Evolutionary conservation across 1,140 invertebrate species (phyloP).

Genomic region (Brachionus angularis): DNA sequence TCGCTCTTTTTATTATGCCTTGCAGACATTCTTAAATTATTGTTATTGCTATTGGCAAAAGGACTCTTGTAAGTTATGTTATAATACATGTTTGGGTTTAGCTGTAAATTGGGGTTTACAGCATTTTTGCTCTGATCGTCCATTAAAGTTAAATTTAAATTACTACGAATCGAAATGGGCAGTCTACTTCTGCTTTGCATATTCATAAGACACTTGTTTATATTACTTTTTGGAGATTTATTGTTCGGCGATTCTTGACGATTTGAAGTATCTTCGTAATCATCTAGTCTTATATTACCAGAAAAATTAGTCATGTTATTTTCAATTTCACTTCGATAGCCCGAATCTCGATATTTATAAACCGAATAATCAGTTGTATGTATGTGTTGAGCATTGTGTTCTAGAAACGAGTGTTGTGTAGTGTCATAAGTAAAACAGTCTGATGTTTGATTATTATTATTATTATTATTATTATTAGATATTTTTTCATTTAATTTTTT

Average conservation of each 20-base stretch:
- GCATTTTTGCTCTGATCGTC: constrained; percentile 23
- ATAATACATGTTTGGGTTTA: not conserved
- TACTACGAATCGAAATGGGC: constrained; percentile 28
- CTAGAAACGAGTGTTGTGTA: not conserved
- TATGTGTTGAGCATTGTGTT: not conserved
- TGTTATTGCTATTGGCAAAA: not conserved
- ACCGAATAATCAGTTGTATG: constrained; percentile 2
- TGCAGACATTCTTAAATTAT: constrained; percentile 18
- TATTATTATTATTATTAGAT: too few relatives aligned
- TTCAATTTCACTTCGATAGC: constrained; percentile 33
- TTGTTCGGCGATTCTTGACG: not conserved
- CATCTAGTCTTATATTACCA: not conserved
- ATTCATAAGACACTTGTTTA: not conserved
- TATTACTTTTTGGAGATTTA: too few relatives aligned
- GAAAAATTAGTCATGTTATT: constrained; percentile 40
- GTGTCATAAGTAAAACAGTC: not conserved
- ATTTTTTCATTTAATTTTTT: not conserved
- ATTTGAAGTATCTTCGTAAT: constrained; percentile 4
- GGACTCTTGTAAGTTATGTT: not conserved
- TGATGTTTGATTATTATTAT: too few relatives aligned
- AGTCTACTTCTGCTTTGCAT: constrained; percentile 32
- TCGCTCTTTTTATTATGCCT: constrained; percentile 41
- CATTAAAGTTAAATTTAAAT: constrained; percentile 22
- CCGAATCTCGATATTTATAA: constrained; percentile 27
- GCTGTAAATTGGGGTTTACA: too few relatives aligned